phyloP scores from a whole-genome alignment of 2,888 invertebrate genomes.

The Dorcus parallelipipedus region DNA sequence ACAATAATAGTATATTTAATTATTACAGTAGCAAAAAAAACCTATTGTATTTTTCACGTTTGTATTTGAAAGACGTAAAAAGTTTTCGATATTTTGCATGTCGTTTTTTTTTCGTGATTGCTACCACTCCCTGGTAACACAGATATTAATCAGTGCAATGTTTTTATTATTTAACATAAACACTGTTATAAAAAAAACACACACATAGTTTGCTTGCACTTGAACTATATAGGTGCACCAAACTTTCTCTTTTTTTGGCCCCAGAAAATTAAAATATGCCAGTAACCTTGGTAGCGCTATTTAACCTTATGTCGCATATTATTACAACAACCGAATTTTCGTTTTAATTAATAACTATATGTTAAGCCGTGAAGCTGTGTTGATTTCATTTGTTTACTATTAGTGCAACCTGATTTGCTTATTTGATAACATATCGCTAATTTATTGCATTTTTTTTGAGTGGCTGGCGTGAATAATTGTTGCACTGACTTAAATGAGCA shows the following conservation, averaged over 20 bases:
- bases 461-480: too few species aligned
- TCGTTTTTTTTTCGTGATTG: neutral
- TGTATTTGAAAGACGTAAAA: neutral
- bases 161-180: neutral
- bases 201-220: neutral
- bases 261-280: neutral
- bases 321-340: neutral
- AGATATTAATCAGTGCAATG: neutral
- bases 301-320: neutral
- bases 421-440: too few species aligned
- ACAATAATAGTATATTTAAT: too few species aligned
- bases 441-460: too few species aligned
- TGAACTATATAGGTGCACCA: slow-evolving; percentile 2
- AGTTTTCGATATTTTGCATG: too few species aligned
- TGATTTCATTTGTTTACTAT: too few species aligned
- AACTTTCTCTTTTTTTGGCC: slow-evolving; percentile 3
- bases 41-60: too few species aligned
- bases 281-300: neutral
- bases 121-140: neutral
- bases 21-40: too few species aligned
- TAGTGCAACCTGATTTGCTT: too few species aligned
- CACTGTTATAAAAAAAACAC: neutral
- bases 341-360: too few species aligned
- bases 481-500: too few species aligned
- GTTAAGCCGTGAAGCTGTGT: too few species aligned